Evolutionary conservation across 1,140 invertebrate species (phyloP), one percentile per base, ranked within the genome.

Genomic region (Laodelphax striatellus): DNA sequence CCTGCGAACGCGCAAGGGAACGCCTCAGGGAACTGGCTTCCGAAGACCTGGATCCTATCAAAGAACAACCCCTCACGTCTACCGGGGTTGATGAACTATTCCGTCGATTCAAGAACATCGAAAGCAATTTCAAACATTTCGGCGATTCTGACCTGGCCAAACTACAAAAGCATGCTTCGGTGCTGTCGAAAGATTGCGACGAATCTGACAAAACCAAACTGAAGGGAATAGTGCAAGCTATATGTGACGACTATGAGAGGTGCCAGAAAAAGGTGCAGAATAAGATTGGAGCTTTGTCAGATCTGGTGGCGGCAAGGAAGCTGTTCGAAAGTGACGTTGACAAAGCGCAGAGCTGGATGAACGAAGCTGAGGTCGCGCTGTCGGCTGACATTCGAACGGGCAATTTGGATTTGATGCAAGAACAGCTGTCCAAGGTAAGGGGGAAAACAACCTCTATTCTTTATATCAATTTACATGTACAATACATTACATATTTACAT

Each of bases 311-410:
- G 72, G 82, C 82, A 17, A 79, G 91, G 65, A 86, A 83, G 70
- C 77, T 84, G 16, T 90, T 94, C 67, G 90, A 94, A 72, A 82
- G 79, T 56, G 84, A 89, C 61, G 77, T 90, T 46, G 84, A 89
- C 58, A 84, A 86, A 64, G 88, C 86, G 69, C 80, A 87, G 63
- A 82, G 88, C 63, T 94, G 90, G 90, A 75, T 93, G 17, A 87
- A 89, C 55, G 85, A 94, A 77, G 88, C 88, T 52, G 90, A 94
- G 75, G 87, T 90, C 8, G 84, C 88, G 13, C 83, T 88, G 0
- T 85, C 87, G 13, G 81, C 85, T 34, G 90, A 93, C 67, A 71
- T 93, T 3, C 78, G 87, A 53, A 82, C 85, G 19, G 82, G 86
- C 1, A 90, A 80, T 67, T 74, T 92, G 11, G 87, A 89, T 63